Conservation (phyloP, 1,140 invertebrate genomes). For the Orussus abietinus region DNA sequence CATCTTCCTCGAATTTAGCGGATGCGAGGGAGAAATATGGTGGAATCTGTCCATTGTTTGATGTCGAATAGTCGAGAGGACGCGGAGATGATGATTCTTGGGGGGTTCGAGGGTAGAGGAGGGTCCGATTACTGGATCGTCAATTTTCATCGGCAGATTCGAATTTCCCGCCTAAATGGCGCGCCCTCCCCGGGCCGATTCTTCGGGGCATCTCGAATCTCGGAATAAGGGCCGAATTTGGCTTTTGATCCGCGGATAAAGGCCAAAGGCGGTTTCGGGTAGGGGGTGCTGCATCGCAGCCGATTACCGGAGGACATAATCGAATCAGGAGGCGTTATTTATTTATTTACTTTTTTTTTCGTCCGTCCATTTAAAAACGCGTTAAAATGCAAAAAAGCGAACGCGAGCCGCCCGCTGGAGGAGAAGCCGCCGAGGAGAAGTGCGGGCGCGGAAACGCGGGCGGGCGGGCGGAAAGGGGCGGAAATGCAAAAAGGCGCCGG, state of each 20-base stretch:
- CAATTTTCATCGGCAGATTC: too few relatives aligned
- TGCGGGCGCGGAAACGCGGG: slow-evolving; percentile 3
- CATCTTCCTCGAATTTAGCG: too few relatives aligned
- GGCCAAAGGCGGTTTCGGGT: background rate
- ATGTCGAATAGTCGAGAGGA: too few relatives aligned
- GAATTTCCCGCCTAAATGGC: too few relatives aligned
- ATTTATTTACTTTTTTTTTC: slow-evolving; percentile 33
- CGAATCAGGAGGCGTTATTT: slow-evolving; percentile 21
- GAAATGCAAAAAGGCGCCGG: slow-evolving; percentile 44
- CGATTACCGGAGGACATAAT: slow-evolving; percentile 21
- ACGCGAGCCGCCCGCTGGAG: slow-evolving; percentile 2
- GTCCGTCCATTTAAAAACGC: slow-evolving; percentile 29
- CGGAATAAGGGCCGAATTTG: too few relatives aligned
- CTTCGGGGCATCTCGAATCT: too few relatives aligned
- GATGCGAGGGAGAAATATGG: too few relatives aligned
- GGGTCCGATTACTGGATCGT: too few relatives aligned
- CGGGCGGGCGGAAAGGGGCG: slow-evolving; percentile 19
- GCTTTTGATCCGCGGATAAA: background rate
- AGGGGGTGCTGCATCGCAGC: slow-evolving; percentile 5
- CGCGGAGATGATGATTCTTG: too few relatives aligned
- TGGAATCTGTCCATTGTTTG: too few relatives aligned
- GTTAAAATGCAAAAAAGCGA: slow-evolving; percentile 33
- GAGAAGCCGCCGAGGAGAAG: slow-evolving; percentile 18
- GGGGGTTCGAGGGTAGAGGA: too few relatives aligned
- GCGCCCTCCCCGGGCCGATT: too few relatives aligned